Evolutionary conservation across 1,140 invertebrate genomes (phyloP).

Genomic region (Pseudomyrmex flavicornis): DNA sequence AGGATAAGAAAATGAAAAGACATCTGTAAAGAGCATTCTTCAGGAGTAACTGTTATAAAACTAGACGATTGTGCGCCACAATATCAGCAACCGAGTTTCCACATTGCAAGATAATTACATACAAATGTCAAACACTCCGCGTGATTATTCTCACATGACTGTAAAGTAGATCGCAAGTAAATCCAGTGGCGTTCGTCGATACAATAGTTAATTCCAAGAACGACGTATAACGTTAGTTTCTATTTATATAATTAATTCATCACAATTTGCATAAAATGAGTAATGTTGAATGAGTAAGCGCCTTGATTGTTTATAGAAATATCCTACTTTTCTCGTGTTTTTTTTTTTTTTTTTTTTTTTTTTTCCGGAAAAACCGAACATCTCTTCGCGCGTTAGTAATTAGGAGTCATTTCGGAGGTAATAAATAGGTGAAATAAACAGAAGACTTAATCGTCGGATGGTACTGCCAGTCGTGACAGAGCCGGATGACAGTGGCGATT

Average conservation of each 20-base stretch:
- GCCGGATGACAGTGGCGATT: constrained; percentile 50
- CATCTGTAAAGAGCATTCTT: background rate
- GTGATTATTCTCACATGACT: background rate
- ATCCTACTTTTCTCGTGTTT: background rate
- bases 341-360: background rate
- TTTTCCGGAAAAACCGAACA: constrained; percentile 36
- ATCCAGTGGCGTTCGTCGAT: background rate
- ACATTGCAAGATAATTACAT: constrained; percentile 19
- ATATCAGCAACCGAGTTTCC: constrained; percentile 11
- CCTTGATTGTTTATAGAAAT: too few species aligned
- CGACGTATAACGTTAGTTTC: background rate
- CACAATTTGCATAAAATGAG: background rate
- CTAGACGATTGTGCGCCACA: constrained; percentile 21
- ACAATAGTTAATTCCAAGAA: constrained; percentile 15
- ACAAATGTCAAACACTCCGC: constrained; percentile 15
- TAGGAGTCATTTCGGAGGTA: background rate
- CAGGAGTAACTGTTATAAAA: constrained; percentile 53
- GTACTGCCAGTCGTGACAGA: constrained; percentile 1
- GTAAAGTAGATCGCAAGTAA: constrained; percentile 5
- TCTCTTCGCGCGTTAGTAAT: constrained; percentile 2
- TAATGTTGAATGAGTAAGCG: too few species aligned
- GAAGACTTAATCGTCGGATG: constrained; percentile 8
- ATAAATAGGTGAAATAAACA: background rate
- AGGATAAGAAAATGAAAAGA: background rate
- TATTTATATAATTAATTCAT: background rate